Base-by-base conservation (phyloP, 2,888 invertebrate species). In the Rhamphomyia laevipes region DNA sequence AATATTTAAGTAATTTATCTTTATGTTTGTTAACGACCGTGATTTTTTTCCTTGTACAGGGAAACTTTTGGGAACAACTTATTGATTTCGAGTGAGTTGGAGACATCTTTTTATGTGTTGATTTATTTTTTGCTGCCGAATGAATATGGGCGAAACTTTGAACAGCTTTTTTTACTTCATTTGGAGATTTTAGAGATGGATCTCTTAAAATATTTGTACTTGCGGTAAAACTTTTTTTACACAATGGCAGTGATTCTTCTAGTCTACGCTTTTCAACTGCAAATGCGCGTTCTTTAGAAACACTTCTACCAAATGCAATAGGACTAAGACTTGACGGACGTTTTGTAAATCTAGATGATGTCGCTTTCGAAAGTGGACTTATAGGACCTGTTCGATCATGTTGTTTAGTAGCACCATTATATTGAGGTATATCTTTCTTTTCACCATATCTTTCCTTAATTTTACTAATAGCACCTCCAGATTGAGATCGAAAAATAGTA, bases 231-330 rank as follows among this genome's bases (percentile, higher is more conserved):
- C 64, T 66, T 46, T 63, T 62, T 15, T 66, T 62, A 47, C 57
- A 57, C 6, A 63, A 56, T 1, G 70, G 67, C 52, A 70, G 46
- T 1, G 63, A 63, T 44, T 69, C 63, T 57, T 75, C 74, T 43
- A 75, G 61, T 11, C 74, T 72, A 54, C 68, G 70, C 57, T 76
- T 77, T 55, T 76, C 76, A 43, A 69, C 72, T 10, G 76, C 76
- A 55, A 77, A 76, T 16, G 74, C 74, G 57, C 79, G 76, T 60
- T 80, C 80, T 58, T 78, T 71, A 3, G 78, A 71, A 33, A 71
- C 66, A 49, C 70, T 68, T 15, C 72, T 59, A 0, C 71, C 71
- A 52, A 71, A 71, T 5, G 71, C 71, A n/a, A 71, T 69, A 0
- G 71, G 71, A 55, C 71, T 71, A 13, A 68, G 68, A 38, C 68